Percentiles rank a stretch among this genome's conserved stretches.
Conservation (phyloP, 2,113 vertebrate genomes). For the Triplophysa tibetana region DNA sequence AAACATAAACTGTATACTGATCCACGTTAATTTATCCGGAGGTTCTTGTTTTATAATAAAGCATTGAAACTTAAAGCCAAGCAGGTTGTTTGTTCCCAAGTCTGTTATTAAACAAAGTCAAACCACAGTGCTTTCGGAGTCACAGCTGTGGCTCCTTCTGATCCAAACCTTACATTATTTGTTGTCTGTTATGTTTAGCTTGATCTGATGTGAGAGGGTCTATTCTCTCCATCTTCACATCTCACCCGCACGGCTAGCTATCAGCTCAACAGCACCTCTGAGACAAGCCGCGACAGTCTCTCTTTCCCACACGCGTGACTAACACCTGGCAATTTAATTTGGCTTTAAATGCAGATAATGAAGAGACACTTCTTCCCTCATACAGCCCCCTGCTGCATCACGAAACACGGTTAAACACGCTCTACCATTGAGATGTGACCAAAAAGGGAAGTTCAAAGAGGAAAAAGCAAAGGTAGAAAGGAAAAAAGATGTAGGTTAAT, state of each 20-base stretch:
- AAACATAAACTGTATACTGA: no score
- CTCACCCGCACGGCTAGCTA: not conserved
- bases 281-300: slow-evolving; percentile 29
- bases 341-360: not conserved
- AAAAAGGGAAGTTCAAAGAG: not conserved
- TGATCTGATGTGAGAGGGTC: slow-evolving; percentile 2
- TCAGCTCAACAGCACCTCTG: slow-evolving; percentile 12
- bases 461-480: slow-evolving; percentile 6
- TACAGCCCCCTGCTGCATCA: not conserved
- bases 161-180: not conserved
- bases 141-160: not conserved
- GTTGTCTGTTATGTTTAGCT: slow-evolving; percentile 14
- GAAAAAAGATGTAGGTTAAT: not conserved
- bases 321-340: slow-evolving; percentile 3
- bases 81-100: not conserved
- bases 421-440: not conserved
- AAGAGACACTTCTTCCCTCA: not conserved
- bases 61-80: not conserved
- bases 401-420: not conserved
- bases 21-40: not conserved
- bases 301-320: not conserved
- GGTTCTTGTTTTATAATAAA: slow-evolving; percentile 17
- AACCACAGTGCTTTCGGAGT: not conserved
- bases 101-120: slow-evolving; percentile 7
- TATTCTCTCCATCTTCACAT: not conserved